Evolutionary conservation across 1,140 invertebrate genomes (phyloP), one percentile per base, ranked within the genome.

Genomic region (Tyrophagus putrescentiae): DNA sequence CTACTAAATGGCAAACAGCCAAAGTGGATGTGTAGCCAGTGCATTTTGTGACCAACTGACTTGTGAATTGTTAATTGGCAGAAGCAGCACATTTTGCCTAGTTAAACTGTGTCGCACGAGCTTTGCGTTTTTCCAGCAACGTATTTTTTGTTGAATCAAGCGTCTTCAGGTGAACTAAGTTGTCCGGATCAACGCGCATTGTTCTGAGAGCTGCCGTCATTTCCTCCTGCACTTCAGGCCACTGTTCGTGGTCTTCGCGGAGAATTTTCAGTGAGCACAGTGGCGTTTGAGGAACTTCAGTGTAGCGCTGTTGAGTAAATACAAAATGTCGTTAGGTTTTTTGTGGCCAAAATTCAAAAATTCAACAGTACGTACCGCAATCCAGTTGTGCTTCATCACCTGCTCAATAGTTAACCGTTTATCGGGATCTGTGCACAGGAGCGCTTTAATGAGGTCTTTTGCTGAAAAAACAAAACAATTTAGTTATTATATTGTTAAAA

Each of bases 161-260:
- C 36, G 84, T 82, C 75, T 95, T 92, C 52, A 92, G 84, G 72
- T 85, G 84, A 42, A 88, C 50, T 18, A 18, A 16, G 16, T 81
- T 82, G 71, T 95, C 91, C 70, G 91, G 92, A 69, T 94, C 90
- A 1, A 95, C 87, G 56, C 94, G 76, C 92, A 98, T 98, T 54
- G 90, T 93, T 33, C 91, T 90, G 36, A 98, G 73, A 0, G 92
- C 95, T 60, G 90, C 81, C 0, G 86, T 94, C 90, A 98, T 96
- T 76, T 98, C 93, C 73, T 98, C 93, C 78, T 98, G 87, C 16
- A 97, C 90, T 70, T 97, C 93, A 3, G 85, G 83, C 93, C 93
- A 97, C 29, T 83, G 80, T 60, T 93, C 89, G 62, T 85, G 84
- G 45, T 87, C 84, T 73, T 97, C 93, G 60, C 84, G 81, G 21